Percentiles rank a stretch among this genome's conserved stretches.
These are phyloP conservation scores for Rhinopomastus cyanomelas DNA, from an alignment of 2,113 vertebrate genomes.

Conservation along the genomic window DNA sequence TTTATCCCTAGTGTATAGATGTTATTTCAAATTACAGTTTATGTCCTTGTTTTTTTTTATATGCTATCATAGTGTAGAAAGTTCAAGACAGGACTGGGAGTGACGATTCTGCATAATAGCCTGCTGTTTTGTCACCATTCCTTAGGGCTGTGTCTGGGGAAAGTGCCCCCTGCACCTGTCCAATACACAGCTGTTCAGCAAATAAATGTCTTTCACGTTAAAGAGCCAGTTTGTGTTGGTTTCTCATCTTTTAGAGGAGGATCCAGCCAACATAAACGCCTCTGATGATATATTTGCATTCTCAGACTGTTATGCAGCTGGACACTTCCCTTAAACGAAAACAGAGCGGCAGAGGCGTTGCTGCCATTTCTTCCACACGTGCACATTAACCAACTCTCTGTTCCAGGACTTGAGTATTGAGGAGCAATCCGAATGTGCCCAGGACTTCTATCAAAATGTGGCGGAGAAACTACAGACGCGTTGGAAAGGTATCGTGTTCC, in stretches of 20 bases:
- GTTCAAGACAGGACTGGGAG: background rate
- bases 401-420: constrained; percentile 85
- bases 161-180: background rate
- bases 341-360: background rate
- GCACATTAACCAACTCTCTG: background rate
- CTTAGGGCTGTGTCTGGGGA: background rate
- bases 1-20: background rate
- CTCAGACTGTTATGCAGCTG: constrained; percentile 38
- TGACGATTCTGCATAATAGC: background rate
- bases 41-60: background rate
- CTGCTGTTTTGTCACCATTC: background rate
- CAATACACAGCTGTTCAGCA: background rate
- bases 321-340: background rate
- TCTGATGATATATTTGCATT: constrained; percentile 3
- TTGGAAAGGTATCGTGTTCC: constrained; percentile 83
- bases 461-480: constrained; percentile 88
- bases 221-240: background rate
- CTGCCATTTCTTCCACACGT: background rate
- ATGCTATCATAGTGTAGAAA: background rate
- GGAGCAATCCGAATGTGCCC: constrained; percentile 92
- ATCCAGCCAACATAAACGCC: background rate
- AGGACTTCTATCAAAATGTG: constrained; percentile 95
- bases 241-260: background rate
- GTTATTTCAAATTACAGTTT: background rate
- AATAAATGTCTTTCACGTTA: background rate